Conservation (phyloP, 2,797 vertebrate genomes). For the Megaceryle alcyon region DNA sequence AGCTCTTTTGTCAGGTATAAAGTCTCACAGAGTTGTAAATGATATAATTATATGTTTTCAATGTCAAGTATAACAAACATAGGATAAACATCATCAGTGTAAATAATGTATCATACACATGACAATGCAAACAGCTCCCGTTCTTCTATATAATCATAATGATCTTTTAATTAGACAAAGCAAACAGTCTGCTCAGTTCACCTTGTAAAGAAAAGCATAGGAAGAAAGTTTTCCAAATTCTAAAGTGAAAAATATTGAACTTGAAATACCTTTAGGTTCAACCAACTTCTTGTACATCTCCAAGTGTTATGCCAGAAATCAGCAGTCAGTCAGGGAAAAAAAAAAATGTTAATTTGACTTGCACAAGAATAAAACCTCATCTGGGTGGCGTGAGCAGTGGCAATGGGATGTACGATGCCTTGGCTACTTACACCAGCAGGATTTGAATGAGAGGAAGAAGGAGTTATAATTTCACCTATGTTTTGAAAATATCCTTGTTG, state of each 20-base stretch:
- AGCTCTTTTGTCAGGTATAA: not conserved
- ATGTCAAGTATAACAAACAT: not conserved
- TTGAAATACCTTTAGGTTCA: not conserved
- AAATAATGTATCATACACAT: not conserved
- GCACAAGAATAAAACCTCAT: not conserved
- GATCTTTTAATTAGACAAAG: conserved; percentile 58
- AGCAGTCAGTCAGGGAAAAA: not conserved
- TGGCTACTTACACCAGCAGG: not conserved
- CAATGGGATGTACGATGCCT: rapidly evolving
- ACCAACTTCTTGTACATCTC: not conserved
- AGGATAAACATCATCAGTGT: not conserved
- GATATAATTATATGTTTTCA: not conserved
- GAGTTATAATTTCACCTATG: conserved; percentile 33
- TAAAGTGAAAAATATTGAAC: not conserved
- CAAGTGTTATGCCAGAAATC: not conserved
- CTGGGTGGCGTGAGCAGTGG: not conserved
- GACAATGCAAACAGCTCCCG: conserved; percentile 15
- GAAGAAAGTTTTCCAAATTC: not conserved
- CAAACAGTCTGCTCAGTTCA: not conserved
- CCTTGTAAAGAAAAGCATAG: not conserved
- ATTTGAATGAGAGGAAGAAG: not conserved
- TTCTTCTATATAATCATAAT: conserved; percentile 19
- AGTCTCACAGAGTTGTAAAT: not conserved
- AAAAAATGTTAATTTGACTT: not conserved
- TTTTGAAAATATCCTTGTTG: conserved; percentile 49